Base-by-base conservation (phyloP, 2,888 invertebrate species). In the Dilophus febrilis region DNA sequence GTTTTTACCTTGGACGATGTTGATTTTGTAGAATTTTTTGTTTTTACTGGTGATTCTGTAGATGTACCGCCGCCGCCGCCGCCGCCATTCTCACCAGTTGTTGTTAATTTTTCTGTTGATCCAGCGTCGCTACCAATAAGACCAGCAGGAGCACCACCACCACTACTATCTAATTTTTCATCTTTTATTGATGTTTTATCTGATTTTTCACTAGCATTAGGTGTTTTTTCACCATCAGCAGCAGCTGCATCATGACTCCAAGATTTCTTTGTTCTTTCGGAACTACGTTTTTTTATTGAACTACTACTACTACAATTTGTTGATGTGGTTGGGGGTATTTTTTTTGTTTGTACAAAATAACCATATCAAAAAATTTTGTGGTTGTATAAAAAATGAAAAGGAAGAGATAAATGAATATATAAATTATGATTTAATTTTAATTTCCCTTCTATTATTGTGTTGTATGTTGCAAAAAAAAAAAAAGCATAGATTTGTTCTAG, bases 1-100 rank as follows among this genome's bases (percentile, higher is more conserved):
- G 5, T 16, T 17, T 17, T 17, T n/a, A 56, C 63, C 35, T 62
- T 59, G 40, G 57, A 54, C 55, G 13, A 55, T 55, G 26, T 52
- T 52, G 11, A 61, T 63, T 51, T 55, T 22, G 34, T 18, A 18
- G 35, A n/a, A 38, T 34, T 35, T 17, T 29, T 38, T 13, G 29
- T 26, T 17, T 30, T 2, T 35, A 14, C 19, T 26, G 28, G 12
- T 12, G 34, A 10, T 35, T 18, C 35, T n/a, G 26, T 37, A 33
- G 29, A 22, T 19, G 11, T 31, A 11, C 14, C 39, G 12, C 13
- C 35, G 13, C 18, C 19, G 3, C 19, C 22, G 17, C 30, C 18
- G 12, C 10, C 35, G 14, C 16, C 30, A n/a, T 11, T 26, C n/a
- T 40, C 31, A 16, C 22, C 40, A 31, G 13, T 35, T 38, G 34